phyloP scores from a whole-genome alignment of 2,113 vertebrate genomes.

The Pangasianodon gigas region DNA sequence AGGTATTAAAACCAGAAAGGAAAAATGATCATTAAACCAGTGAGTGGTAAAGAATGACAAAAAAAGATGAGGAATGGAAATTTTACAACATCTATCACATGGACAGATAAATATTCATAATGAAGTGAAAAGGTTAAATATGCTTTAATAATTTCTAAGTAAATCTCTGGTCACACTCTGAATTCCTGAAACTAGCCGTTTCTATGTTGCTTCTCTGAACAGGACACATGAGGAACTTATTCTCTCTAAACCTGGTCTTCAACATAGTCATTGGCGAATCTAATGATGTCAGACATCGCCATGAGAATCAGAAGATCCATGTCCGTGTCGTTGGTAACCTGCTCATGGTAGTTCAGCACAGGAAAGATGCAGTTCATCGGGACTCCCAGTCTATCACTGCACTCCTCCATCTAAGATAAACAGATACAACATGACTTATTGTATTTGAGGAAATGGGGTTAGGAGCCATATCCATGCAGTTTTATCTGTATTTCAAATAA shows the following conservation, averaged over 20 bases:
- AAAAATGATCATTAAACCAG: not conserved
- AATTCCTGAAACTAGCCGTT: not conserved
- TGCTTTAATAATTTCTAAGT: not conserved
- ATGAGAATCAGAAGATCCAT: slow-evolving; percentile 24
- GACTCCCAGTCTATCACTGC: slow-evolving; percentile 21
- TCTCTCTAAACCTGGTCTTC: not conserved
- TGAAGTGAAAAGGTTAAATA: not conserved
- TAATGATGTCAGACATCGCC: not conserved
- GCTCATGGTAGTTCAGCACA: slow-evolving; percentile 44
- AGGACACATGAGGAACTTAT: not conserved
- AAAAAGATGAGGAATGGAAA: not conserved
- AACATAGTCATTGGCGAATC: not conserved
- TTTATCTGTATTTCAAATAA: not conserved
- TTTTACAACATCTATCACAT: too few species aligned
- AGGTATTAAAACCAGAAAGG: not conserved
- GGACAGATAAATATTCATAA: not conserved
- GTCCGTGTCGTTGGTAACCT: not conserved
- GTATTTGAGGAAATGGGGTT: not conserved
- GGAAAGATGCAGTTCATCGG: slow-evolving; percentile 43
- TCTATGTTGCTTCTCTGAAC: not conserved
- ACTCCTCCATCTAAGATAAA: slow-evolving; percentile 28
- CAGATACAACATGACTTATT: not conserved
- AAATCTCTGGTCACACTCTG: not conserved
- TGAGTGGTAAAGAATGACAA: not conserved
- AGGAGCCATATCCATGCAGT: not conserved